phyloP scores from a whole-genome alignment of 2,113 vertebrate species.

The Hylia prasina region DNA sequence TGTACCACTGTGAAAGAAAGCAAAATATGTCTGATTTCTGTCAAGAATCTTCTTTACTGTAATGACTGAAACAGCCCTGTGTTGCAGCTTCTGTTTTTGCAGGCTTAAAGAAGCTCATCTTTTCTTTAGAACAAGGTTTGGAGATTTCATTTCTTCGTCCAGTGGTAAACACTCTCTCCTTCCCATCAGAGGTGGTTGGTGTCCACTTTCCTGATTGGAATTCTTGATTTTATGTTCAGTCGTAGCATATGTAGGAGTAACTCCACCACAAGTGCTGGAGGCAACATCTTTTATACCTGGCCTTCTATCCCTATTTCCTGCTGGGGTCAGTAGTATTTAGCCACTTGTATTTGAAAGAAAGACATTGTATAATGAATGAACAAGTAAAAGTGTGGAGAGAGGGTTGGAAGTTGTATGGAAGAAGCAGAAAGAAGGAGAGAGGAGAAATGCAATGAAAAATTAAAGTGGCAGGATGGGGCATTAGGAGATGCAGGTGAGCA shows the following conservation, averaged over 20 bases:
- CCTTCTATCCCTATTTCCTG: background rate
- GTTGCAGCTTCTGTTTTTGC: background rate
- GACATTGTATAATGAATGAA: background rate
- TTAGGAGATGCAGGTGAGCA: background rate
- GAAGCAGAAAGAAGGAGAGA: background rate
- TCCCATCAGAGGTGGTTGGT: background rate
- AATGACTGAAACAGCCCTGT: background rate
- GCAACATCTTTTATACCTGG: background rate
- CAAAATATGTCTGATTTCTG: background rate
- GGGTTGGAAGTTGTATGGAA: background rate
- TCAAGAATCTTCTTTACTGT: background rate
- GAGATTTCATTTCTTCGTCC: background rate
- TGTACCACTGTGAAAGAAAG: background rate
- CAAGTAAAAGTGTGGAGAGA: background rate
- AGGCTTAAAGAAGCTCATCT: background rate
- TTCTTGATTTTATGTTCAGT: background rate
- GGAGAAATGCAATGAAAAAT: background rate
- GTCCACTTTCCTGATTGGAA: background rate
- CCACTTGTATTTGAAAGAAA: background rate
- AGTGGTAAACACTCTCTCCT: background rate
- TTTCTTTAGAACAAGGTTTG: background rate
- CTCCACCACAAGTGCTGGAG: background rate
- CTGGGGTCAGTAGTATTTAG: background rate
- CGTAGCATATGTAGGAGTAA: background rate
- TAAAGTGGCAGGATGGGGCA: background rate